A percentile compares a stretch with the other conserved stretches of the same genome.
These are phyloP conservation scores for Corythornis leucogaster DNA, from an alignment of 2,797 vertebrate genomes.

Conservation along the genomic window DNA sequence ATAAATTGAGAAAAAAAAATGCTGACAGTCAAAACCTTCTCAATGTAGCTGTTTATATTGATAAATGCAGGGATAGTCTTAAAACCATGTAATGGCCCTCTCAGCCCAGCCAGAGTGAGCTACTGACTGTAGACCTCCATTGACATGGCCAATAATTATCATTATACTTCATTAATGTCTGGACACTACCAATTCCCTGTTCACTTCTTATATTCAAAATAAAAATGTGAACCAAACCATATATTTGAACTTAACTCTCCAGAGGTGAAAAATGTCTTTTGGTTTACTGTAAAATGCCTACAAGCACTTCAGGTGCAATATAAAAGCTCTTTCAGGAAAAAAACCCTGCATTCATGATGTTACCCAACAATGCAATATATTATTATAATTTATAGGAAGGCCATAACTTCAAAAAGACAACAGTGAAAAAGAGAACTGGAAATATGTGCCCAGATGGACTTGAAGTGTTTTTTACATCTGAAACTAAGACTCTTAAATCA, in stretches of 20 bases:
- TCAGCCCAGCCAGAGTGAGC: background rate
- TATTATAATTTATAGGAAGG: background rate
- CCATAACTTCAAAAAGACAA: background rate
- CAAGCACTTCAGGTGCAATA: background rate
- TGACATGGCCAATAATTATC: background rate
- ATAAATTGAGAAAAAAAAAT: background rate
- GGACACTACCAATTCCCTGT: background rate
- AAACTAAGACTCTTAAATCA: background rate
- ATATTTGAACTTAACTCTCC: background rate
- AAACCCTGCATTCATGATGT: background rate
- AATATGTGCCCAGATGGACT: background rate
- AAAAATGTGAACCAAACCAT: background rate
- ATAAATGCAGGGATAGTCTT: background rate
- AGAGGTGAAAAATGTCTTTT: background rate
- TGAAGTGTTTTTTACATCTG: background rate
- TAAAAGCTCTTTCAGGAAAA: background rate
- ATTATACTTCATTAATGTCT: background rate
- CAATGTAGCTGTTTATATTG: background rate
- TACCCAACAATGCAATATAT: background rate
- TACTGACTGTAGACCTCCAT: background rate
- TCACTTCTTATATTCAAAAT: background rate
- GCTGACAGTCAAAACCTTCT: background rate
- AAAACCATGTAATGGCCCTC: background rate
- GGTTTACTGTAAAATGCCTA: background rate
- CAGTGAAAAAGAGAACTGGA: background rate